Base-by-base conservation (phyloP, 1,140 invertebrate genomes). In the Achroia grisella region DNA sequence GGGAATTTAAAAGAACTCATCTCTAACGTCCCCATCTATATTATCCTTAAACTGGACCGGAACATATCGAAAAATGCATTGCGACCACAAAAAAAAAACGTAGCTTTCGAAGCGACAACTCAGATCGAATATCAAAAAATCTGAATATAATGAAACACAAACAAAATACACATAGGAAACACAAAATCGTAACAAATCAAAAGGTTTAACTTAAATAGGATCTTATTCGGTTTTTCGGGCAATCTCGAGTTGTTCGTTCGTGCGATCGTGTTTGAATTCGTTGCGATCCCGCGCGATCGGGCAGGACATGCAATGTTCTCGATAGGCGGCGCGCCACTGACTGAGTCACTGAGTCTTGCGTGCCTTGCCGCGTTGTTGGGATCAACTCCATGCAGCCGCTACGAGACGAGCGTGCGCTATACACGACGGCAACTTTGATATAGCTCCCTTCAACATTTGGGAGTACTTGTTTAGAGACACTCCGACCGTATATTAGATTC, bases 251-350 rank as follows among this genome's bases (percentile, higher is more conserved):
- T 39, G 10, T 42, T 37, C 35, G 14, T 39, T 42, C 31, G 32
- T 37, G 42, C 32, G 55, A 68, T 71, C 71, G 77, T 81, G 48
- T 70, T 76, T 44, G 48, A 68, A 56, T 62, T 75, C 77, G 75
- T 44, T 29, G 44, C 37, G 23, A 39, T 48, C 40, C 43, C 44
- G 55, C 44, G 52, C 29, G 58, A 34, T 11, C 47, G n/a, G 45
- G 52, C 30, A 32, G 48, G 45, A 54, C 34, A 33, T 37, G 33
- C 62, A 71, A 55, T 52, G 46, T 60, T 56, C 14, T 54, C 10
- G n/a, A 3, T 52, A 57, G 64, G 59, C 73, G 60, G 52, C 39
- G 42, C 62, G 73, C 67, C 64, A 77, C 71, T 80, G 73, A 47
- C 31, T 46, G 32, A 32, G 27, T 37, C 6, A 9, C 10, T 10